Conservation (phyloP, 2,888 invertebrate species). For the Aspidiotus destructor region DNA sequence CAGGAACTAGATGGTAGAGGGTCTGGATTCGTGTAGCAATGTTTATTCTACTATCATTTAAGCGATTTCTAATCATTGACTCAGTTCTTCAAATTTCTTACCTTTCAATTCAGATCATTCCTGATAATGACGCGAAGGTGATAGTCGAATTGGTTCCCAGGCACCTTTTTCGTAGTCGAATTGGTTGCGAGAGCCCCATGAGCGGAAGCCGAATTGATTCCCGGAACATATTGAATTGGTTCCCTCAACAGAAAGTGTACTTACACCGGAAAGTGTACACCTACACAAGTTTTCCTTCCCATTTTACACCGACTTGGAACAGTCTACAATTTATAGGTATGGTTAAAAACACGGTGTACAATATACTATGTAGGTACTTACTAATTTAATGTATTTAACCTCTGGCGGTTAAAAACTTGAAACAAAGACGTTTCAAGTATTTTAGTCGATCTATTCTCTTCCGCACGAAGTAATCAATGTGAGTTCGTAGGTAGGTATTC, state of each 20-base stretch:
- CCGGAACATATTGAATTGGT: too few species aligned
- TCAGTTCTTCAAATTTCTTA: too few species aligned
- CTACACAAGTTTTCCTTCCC: not conserved
- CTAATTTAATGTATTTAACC: not conserved
- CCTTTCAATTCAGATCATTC: too few species aligned
- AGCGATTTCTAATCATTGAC: too few species aligned
- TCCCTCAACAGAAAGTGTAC: too few species aligned
- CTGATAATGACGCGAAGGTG: too few species aligned
- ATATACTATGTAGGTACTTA: not conserved
- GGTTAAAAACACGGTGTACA: conserved; percentile 1
- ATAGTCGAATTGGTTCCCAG: not conserved
- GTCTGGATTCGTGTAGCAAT: too few species aligned
- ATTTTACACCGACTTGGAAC: not conserved
- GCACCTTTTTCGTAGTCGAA: not conserved
- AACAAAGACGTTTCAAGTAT: not conserved
- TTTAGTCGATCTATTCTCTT: not conserved
- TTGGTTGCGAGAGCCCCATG: not conserved
- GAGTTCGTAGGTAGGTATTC: not conserved
- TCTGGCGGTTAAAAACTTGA: not conserved
- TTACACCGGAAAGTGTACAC: not conserved
- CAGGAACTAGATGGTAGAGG: too few species aligned
- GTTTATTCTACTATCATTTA: too few species aligned
- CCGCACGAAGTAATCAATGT: not conserved
- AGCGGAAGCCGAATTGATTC: too few species aligned
- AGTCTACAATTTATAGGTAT: not conserved